These are phyloP conservation scores for Rhinichthys klamathensis DNA, from an alignment of 2,113 vertebrate genomes.

Conservation along the genomic window DNA sequence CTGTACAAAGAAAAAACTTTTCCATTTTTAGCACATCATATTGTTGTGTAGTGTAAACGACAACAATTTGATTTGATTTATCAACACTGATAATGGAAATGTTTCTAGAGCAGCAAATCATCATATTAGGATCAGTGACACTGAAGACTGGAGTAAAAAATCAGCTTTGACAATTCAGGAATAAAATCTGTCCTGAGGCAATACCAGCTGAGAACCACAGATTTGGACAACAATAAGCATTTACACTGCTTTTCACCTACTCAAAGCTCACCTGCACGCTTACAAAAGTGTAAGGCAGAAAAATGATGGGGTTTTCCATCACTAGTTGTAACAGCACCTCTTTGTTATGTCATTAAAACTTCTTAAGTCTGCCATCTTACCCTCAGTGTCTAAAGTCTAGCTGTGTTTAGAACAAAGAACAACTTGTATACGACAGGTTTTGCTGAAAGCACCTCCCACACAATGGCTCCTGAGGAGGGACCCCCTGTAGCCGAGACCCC, in stretches of 20 bases:
- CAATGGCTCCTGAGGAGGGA: conserved; percentile 73
- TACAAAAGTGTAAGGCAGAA: neutral
- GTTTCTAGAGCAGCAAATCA: neutral
- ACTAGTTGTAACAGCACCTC: conserved; percentile 37
- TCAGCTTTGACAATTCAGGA: neutral
- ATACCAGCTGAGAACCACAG: neutral
- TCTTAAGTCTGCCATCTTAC: neutral
- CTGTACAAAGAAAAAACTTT: no score
- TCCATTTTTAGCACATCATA: no score
- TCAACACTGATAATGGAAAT: neutral
- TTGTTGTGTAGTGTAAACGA: no score
- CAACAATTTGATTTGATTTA: neutral
- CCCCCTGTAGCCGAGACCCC: conserved; percentile 64
- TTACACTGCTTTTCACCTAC: neutral
- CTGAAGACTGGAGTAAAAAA: neutral
- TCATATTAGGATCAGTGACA: neutral
- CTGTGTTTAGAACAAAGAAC: conserved; percentile 55
- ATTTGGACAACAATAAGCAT: neutral
- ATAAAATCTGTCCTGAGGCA: neutral
- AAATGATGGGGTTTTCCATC: conserved; percentile 17
- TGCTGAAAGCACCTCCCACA: conserved; percentile 59
- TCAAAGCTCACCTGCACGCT: conserved; percentile 2
- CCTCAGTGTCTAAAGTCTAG: conserved; percentile 17
- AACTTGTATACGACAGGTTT: conserved; percentile 72
- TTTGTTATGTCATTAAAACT: conserved; percentile 21